Percentiles rank a stretch among this genome's conserved stretches.
These are phyloP conservation scores for Octonoba sinensis DNA, from an alignment of 2,888 invertebrate species.

Conservation along the genomic window DNA sequence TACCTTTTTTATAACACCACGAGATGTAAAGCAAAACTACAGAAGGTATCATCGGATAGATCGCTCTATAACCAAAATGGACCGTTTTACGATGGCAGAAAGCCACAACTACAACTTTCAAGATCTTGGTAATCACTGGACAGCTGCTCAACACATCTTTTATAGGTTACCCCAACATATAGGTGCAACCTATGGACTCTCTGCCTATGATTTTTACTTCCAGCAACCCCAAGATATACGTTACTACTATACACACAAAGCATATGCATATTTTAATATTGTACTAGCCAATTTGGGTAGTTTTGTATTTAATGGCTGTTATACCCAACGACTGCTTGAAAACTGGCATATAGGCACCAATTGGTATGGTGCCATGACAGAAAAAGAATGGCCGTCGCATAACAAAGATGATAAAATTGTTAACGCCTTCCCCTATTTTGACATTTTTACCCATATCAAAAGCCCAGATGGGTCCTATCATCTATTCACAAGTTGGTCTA, in stretches of 20 bases:
- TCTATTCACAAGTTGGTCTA: no score
- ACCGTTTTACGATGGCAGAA: not conserved
- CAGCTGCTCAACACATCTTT: not conserved
- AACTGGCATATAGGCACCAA: no score
- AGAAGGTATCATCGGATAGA: not conserved
- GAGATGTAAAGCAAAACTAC: not conserved
- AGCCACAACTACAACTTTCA: not conserved
- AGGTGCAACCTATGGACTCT: not conserved
- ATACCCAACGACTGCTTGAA: no score
- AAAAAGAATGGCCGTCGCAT: no score
- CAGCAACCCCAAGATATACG: not conserved
- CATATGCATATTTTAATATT: not conserved
- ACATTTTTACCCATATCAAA: no score
- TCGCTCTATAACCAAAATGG: not conserved
- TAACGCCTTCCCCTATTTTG: no score
- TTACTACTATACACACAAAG: not conserved
- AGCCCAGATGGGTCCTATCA: no score
- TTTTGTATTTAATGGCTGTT: not conserved
- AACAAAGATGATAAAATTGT: no score
- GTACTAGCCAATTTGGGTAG: not conserved
- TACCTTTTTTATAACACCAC: no score
- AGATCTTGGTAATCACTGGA: conserved; percentile 1
- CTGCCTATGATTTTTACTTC: not conserved
- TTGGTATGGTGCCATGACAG: no score
- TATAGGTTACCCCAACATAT: not conserved